Percentiles rank a stretch among this genome's conserved stretches.
Evolutionary conservation across 2,113 vertebrate genomes (phyloP).

Genomic region (Phalacrocorax aristotelis): DNA sequence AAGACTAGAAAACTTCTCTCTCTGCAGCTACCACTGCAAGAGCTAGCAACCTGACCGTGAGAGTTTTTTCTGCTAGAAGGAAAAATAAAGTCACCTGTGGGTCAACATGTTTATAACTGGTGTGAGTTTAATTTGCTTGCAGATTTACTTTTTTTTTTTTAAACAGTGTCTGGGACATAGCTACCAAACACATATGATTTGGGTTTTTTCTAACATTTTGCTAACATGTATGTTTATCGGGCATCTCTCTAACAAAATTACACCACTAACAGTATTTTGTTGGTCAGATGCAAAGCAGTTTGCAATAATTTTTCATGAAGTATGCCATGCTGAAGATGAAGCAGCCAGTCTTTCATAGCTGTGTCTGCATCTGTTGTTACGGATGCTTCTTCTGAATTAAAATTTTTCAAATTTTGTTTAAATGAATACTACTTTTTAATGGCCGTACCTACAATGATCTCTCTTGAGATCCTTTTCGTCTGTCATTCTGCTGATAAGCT

Average conservation of each 20-base stretch:
- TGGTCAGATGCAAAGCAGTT: neutral
- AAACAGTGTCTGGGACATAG: rapidly evolving
- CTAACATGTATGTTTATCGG: neutral
- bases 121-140: neutral
- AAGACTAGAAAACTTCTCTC: neutral
- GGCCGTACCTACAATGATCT: neutral
- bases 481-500: neutral
- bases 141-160: neutral
- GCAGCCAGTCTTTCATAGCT: neutral
- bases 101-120: neutral
- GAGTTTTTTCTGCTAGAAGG: neutral
- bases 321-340: neutral
- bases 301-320: neutral
- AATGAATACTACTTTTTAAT: neutral
- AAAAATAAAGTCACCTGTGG: neutral
- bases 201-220: neutral
- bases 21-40: neutral
- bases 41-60: neutral
- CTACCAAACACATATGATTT: neutral
- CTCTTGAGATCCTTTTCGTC: neutral
- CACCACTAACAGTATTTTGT: neutral
- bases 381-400: neutral
- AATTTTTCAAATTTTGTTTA: neutral
- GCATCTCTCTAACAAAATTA: neutral
- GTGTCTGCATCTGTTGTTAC: neutral